These are phyloP conservation scores for Eupithecia subumbrata DNA, from an alignment of 2,888 invertebrate genomes.

Conservation along the genomic window DNA sequence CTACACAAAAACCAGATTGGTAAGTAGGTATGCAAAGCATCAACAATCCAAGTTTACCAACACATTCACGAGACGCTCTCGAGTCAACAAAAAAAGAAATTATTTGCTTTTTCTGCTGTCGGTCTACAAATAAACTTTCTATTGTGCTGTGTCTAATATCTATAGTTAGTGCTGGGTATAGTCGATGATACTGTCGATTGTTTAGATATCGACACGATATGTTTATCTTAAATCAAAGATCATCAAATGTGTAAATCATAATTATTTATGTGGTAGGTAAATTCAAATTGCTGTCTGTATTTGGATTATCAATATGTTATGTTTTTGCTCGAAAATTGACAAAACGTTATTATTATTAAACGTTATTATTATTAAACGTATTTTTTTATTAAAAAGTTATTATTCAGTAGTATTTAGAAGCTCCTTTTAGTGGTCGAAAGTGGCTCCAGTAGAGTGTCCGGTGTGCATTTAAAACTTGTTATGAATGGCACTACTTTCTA, in stretches of 20 bases:
- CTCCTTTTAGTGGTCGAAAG: neutral
- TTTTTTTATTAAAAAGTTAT: no score
- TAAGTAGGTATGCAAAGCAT: neutral
- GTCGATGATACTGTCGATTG: slow-evolving; percentile 51
- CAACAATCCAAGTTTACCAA: slow-evolving; percentile 23
- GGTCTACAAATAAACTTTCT: slow-evolving; percentile 79
- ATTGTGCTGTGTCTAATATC: slow-evolving; percentile 78
- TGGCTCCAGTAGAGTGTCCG: neutral
- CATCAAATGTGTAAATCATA: neutral
- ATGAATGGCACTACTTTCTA: slow-evolving; percentile 4
- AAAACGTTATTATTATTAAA: neutral
- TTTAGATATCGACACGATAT: slow-evolving; percentile 34
- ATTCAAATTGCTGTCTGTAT: no score
- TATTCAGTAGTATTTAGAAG: neutral
- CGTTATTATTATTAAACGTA: no score
- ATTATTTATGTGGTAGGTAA: neutral
- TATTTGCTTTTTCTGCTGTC: slow-evolving; percentile 61
- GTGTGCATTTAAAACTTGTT: neutral
- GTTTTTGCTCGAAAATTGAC: no score
- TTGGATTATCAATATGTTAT: no score
- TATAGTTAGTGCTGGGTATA: slow-evolving; percentile 61
- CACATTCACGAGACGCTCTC: slow-evolving; percentile 15
- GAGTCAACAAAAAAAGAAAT: slow-evolving; percentile 48
- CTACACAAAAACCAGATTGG: neutral
- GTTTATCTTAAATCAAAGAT: neutral